Percentiles rank a stretch among this genome's conserved stretches.
phyloP scores from a whole-genome alignment of 2,888 invertebrate genomes.

The Brenthis hecate region DNA sequence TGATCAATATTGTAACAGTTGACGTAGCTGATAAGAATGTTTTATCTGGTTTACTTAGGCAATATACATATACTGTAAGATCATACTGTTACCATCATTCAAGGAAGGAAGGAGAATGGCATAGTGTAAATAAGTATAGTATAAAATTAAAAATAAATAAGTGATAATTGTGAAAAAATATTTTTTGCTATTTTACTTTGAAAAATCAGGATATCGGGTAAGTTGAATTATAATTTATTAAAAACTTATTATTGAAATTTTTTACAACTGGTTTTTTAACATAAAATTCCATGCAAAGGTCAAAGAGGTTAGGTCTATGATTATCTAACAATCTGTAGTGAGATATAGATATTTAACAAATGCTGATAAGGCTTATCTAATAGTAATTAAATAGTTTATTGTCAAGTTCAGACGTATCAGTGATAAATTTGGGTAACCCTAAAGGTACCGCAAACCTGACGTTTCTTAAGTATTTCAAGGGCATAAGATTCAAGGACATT shows the following conservation, averaged over 20 bases:
- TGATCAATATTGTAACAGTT: conserved; percentile 56
- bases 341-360: conserved; percentile 7
- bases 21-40: conserved; percentile 70
- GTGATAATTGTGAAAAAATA: background rate
- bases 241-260: background rate
- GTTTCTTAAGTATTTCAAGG: conserved; percentile 66
- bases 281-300: conserved; percentile 47
- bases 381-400: background rate
- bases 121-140: conserved; percentile 38
- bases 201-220: conserved; percentile 29
- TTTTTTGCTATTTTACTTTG: background rate
- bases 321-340: conserved; percentile 59
- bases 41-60: conserved; percentile 64
- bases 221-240: conserved; percentile 14
- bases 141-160: background rate
- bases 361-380: conserved; percentile 21
- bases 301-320: conserved; percentile 63
- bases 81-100: conserved; percentile 51
- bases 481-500: conserved; percentile 68
- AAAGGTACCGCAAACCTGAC: conserved; percentile 51
- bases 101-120: conserved; percentile 46
- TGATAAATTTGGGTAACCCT: conserved; percentile 12
- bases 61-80: conserved; percentile 51
- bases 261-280: conserved; percentile 10
- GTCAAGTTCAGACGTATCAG: conserved; percentile 15